A percentile compares a stretch with the other conserved stretches of the same genome.
These are phyloP conservation scores for Harpagoxenus sublaevis DNA, from an alignment of 2,888 invertebrate genomes.

Conservation along the genomic window DNA sequence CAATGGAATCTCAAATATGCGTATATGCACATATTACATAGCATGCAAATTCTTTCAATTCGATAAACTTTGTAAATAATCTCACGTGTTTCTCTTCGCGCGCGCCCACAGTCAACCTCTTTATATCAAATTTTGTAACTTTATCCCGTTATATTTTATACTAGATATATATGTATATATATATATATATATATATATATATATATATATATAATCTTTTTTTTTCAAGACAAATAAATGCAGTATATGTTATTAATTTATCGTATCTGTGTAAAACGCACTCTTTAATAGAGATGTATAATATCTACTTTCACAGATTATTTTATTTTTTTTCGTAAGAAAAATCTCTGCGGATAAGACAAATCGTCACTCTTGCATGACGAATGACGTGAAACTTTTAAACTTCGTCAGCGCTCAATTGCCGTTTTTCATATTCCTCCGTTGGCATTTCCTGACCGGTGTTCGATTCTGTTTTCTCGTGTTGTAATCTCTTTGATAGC, in stretches of 20 bases:
- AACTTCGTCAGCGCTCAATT: constrained; percentile 77
- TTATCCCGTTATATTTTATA: not conserved
- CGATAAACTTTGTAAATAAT: not conserved
- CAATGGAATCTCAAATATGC: constrained; percentile 7
- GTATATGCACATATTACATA: too few species aligned
- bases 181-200: not conserved
- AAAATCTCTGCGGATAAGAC: not conserved
- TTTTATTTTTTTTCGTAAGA: not conserved
- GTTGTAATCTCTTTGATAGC: constrained; percentile 73
- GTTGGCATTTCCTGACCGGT: not conserved
- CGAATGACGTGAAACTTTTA: constrained; percentile 54
- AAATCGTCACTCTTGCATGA: not conserved
- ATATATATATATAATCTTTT: not conserved
- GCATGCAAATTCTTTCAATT: not conserved
- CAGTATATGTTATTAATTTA: not conserved
- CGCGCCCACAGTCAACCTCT: not conserved
- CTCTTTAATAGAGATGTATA: not conserved
- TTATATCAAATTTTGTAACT: constrained; percentile 1
- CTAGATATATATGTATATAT: not conserved
- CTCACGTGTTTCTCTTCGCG: not conserved
- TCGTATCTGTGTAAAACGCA: not conserved
- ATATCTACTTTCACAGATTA: not conserved
- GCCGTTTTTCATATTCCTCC: constrained; percentile 32
- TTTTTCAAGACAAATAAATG: not conserved
- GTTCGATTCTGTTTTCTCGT: not conserved